Conservation (phyloP, 2,113 vertebrate species). For the Eretmochelys imbricata region DNA sequence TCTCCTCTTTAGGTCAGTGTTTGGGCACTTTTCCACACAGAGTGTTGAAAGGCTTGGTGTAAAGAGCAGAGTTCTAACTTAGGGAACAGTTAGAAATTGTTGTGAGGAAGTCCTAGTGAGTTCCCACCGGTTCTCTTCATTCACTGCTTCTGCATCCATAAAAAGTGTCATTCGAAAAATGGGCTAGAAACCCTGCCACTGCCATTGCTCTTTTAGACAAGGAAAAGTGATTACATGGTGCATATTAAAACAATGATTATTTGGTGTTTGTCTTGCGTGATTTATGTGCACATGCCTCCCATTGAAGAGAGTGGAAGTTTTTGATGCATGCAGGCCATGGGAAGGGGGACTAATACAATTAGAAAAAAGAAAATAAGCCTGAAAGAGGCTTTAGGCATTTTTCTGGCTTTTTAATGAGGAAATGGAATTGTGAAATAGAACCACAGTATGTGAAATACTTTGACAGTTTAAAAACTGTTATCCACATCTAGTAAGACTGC, state of each 20-base stretch:
- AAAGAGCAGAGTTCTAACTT: background rate
- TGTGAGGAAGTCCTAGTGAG: background rate
- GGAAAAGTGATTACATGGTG: background rate
- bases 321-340: background rate
- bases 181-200: background rate
- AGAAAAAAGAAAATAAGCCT: background rate
- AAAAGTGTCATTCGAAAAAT: background rate
- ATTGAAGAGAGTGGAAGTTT: background rate
- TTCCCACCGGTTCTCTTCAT: background rate
- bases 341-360: conserved; percentile 18
- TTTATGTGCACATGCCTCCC: background rate
- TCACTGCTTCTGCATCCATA: background rate
- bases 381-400: conserved; percentile 25
- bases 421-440: conserved; percentile 38
- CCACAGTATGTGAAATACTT: conserved; percentile 48
- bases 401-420: conserved; percentile 49
- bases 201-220: background rate
- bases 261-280: background rate
- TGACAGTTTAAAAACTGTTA: conserved; percentile 68
- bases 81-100: background rate
- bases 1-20: background rate
- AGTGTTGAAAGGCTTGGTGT: background rate
- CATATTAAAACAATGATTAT: background rate
- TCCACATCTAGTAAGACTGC: conserved; percentile 51
- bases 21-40: background rate